Evolutionary conservation across 2,888 invertebrate species (phyloP), one percentile per base, ranked within the genome.

Genomic region (Torymus aiolomorphi): DNA sequence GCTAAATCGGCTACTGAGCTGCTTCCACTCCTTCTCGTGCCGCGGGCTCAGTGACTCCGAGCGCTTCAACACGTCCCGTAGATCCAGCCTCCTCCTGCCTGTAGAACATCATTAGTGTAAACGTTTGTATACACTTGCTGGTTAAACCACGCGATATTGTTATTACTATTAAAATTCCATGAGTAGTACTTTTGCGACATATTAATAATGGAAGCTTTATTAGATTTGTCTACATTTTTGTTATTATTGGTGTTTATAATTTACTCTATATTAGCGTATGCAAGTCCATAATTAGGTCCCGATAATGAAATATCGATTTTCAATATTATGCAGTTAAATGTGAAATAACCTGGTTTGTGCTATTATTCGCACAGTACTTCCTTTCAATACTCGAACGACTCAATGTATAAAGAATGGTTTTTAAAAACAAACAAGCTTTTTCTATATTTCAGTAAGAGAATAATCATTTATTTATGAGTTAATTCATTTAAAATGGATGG

Each of bases 11-110:
- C 86, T 85, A 3, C 88, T 86, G 52, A 90, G 80, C 72, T 89
- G 92, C 91, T 88, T 92, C 93, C 90, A 90, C 63, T 89, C 89
- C 76, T 78, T 92, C 90, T 91, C 93, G 91, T 70, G 92, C 88
- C 89, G 92, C 88, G 83, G 92, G 89, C 79, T 93, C 88, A 88
- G 92, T 88, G 80, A 93, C 74, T 88, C 89, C 84, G 86, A 91
- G 79, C 89, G 91, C 86, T 89, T 93, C 88, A 82, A 91, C 89
- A 89, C 92, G 90, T 87, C 93, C 92, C 91, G 24, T 14, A 84
- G 31, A 57, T 82, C 80, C 1, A 70, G 49, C 20, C 82, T 71
- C 49, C 63, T 70, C 13, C 54, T 81, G 1, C 18, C 80, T 76
- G 70, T 13, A 5, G 8, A 12, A 73, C 2, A 42, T 49, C 5